Percentiles rank a stretch among this genome's conserved stretches.
Evolutionary conservation across 2,888 invertebrate genomes (phyloP).

Genomic region (Syrista parreyssii): DNA sequence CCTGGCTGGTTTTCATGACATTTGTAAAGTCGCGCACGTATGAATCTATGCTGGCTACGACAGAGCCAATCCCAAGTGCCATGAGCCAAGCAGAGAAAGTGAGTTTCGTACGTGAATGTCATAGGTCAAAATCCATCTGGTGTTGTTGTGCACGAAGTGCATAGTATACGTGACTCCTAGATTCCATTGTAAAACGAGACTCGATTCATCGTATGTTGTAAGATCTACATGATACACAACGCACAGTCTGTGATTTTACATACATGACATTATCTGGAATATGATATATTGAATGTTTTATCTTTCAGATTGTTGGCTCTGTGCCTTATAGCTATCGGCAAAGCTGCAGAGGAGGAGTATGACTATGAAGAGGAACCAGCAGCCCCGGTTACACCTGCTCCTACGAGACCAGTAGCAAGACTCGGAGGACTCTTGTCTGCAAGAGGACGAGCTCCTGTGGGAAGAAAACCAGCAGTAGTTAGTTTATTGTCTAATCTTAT

Average conservation of each 20-base stretch:
- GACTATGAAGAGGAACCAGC: constrained; percentile 54
- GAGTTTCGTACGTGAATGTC: constrained; percentile 59
- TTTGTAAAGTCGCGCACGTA: constrained; percentile 42
- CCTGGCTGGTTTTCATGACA: constrained; percentile 41
- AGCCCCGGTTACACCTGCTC: constrained; percentile 47
- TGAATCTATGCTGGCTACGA: constrained; percentile 25
- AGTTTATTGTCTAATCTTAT: constrained; percentile 18
- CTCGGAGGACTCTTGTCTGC: constrained; percentile 49
- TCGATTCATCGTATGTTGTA: not conserved
- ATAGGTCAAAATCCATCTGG: constrained; percentile 55
- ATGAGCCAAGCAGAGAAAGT: constrained; percentile 57
- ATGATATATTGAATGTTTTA: constrained; percentile 5
- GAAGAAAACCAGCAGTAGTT: constrained; percentile 43
- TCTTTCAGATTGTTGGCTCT: constrained; percentile 45
- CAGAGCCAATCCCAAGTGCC: constrained; percentile 32
- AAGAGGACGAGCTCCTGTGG: constrained; percentile 42
- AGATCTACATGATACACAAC: not conserved
- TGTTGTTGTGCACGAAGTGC: constrained; percentile 6
- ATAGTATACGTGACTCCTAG: not conserved
- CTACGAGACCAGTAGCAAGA: constrained; percentile 43
- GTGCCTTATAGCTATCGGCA: constrained; percentile 46
- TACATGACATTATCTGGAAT: not conserved
- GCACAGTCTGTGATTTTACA: not conserved
- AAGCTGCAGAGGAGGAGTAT: constrained; percentile 53
- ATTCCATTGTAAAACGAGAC: not conserved